Evolutionary conservation across 2,888 invertebrate genomes (phyloP).

Genomic region (Rutpela maculata): DNA sequence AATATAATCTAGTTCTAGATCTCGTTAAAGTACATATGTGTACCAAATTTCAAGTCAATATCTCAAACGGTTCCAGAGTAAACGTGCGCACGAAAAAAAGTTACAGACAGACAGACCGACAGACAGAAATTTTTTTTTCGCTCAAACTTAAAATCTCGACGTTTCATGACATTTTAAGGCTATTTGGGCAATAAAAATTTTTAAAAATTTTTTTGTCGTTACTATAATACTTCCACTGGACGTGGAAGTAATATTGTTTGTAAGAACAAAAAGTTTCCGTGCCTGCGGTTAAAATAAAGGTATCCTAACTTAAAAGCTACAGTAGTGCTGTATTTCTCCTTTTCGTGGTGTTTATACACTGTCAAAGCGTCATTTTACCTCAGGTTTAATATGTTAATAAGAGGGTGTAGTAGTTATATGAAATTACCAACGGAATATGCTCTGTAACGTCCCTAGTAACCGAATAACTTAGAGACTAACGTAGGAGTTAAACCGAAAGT

Average conservation of each 20-base stretch:
- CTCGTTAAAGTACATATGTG: too few relatives aligned
- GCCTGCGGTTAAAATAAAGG: slow-evolving; percentile 5
- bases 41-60: too few relatives aligned
- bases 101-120: too few relatives aligned
- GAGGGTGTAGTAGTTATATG: slow-evolving; percentile 22
- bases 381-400: slow-evolving; percentile 28
- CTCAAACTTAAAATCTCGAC: too few relatives aligned
- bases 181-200: too few relatives aligned
- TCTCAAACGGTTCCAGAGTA: too few relatives aligned
- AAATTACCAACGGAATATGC: neutral
- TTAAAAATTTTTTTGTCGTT: too few relatives aligned
- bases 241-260: neutral
- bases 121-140: too few relatives aligned
- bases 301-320: neutral
- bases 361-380: slow-evolving; percentile 20
- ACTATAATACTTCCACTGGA: too few relatives aligned
- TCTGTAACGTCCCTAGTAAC: slow-evolving; percentile 1
- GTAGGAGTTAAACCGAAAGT: slow-evolving; percentile 11
- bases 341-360: slow-evolving; percentile 21
- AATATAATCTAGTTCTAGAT: too few relatives aligned
- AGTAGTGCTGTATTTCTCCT: neutral
- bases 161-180: too few relatives aligned
- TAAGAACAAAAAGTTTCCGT: neutral
- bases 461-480: slow-evolving; percentile 15
- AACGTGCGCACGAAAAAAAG: too few relatives aligned